phyloP scores from a whole-genome alignment of 2,113 vertebrate species.

The Chionomys nivalis region DNA sequence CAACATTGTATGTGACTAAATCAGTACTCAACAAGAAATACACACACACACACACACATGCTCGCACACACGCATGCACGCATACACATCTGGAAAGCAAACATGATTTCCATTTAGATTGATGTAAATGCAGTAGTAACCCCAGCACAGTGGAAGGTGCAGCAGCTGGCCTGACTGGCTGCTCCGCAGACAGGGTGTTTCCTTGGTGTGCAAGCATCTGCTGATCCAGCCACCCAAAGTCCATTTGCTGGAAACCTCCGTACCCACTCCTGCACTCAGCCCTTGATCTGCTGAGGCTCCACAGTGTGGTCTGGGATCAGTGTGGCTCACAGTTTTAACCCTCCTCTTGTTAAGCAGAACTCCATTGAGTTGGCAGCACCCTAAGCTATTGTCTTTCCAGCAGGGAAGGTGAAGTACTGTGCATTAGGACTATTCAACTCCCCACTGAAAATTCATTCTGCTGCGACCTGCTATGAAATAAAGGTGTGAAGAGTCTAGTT shows the following conservation, averaged over 20 bases:
- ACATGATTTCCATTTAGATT: neutral
- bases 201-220: neutral
- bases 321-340: neutral
- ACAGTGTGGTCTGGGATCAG: neutral
- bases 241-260: neutral
- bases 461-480: neutral
- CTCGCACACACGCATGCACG: too few species aligned
- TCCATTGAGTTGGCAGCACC: neutral
- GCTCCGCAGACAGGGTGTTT: neutral
- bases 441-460: neutral
- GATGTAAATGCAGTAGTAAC: neutral
- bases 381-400: neutral
- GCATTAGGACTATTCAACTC: neutral
- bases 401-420: neutral
- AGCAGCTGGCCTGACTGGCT: neutral
- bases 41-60: neutral
- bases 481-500: neutral
- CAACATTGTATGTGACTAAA: slow-evolving; percentile 2
- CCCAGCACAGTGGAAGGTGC: neutral
- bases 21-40: neutral
- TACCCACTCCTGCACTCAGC: neutral
- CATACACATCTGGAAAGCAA: neutral
- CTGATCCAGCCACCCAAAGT: neutral
- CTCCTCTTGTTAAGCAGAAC: neutral
- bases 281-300: neutral